A percentile compares a stretch with the other conserved stretches of the same genome.
phyloP scores from a whole-genome alignment of 37 sponge, comb jelly and placozoan genomes.

The Crambe crambe region DNA sequence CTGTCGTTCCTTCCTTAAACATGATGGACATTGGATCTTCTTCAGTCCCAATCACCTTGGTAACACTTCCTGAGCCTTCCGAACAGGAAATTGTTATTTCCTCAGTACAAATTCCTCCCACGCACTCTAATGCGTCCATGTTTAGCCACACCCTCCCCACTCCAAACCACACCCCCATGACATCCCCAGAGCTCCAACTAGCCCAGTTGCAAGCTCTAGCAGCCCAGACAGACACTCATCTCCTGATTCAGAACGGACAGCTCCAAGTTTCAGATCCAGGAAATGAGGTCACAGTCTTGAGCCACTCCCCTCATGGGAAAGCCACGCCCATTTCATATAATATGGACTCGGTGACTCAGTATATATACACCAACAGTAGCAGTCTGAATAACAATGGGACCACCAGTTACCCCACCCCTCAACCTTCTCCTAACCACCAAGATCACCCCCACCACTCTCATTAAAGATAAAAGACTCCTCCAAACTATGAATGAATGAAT shows the following conservation, averaged over 20 bases:
- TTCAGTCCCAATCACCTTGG: conserved; percentile 17
- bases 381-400: not conserved
- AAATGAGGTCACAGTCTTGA: conserved; percentile 29
- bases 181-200: conserved; percentile 2
- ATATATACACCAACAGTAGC: conserved; percentile 20
- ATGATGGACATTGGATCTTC: not conserved
- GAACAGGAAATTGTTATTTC: not conserved
- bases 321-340: not conserved
- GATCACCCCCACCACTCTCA: not conserved
- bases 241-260: conserved; percentile 26
- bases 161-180: conserved; percentile 12
- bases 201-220: conserved; percentile 12
- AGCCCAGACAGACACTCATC: not conserved
- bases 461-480: not conserved
- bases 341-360: conserved; percentile 30
- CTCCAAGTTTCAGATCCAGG: conserved; percentile 6
- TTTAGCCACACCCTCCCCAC: conserved; percentile 2
- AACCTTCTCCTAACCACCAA: conserved; percentile 2
- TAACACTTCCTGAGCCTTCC: conserved; percentile 14
- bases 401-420: conserved; percentile 9
- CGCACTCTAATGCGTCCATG: not conserved
- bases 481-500: too few species aligned
- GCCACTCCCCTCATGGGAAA: not conserved
- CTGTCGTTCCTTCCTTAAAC: not conserved
- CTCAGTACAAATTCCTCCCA: not conserved